phyloP scores from a whole-genome alignment of 2,797 vertebrate species.

The Myiotriccus ornatus region DNA sequence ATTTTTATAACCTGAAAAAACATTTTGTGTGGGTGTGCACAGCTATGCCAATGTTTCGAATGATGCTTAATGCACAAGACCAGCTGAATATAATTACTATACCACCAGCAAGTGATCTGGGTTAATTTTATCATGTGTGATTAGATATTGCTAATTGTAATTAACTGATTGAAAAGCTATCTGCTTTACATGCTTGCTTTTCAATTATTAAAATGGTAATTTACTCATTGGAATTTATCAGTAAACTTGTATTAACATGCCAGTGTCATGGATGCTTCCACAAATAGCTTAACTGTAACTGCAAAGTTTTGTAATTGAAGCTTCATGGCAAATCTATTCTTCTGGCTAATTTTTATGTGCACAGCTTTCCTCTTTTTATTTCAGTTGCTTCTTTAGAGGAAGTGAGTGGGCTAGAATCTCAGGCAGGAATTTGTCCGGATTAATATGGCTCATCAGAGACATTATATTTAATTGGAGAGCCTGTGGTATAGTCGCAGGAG shows the following conservation, averaged over 20 bases:
- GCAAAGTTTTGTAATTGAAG: constrained; percentile 11
- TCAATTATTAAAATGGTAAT: constrained; percentile 54
- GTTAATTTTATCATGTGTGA: constrained; percentile 51
- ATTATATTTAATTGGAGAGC: constrained; percentile 86
- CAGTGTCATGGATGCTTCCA: not conserved
- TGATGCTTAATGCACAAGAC: not conserved
- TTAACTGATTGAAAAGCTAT: constrained; percentile 49
- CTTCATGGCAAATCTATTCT: not conserved
- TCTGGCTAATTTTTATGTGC: not conserved
- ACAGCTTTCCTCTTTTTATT: constrained; percentile 33
- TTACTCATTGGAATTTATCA: not conserved
- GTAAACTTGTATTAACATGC: not conserved
- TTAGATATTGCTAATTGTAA: constrained; percentile 55
- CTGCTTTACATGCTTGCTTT: constrained; percentile 30
- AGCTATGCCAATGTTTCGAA: not conserved
- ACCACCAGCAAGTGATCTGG: not conserved
- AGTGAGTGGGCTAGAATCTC: constrained; percentile 69
- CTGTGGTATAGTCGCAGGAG: constrained; percentile 82
- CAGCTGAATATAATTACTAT: not conserved
- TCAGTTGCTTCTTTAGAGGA: constrained; percentile 52
- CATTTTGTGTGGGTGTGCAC: not conserved
- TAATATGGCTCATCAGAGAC: constrained; percentile 81
- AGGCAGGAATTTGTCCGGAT: constrained; percentile 78
- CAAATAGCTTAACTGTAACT: not conserved
- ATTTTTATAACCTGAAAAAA: not conserved